Conservation (phyloP, 2,797 vertebrate species). For the Morelia viridis region DNA sequence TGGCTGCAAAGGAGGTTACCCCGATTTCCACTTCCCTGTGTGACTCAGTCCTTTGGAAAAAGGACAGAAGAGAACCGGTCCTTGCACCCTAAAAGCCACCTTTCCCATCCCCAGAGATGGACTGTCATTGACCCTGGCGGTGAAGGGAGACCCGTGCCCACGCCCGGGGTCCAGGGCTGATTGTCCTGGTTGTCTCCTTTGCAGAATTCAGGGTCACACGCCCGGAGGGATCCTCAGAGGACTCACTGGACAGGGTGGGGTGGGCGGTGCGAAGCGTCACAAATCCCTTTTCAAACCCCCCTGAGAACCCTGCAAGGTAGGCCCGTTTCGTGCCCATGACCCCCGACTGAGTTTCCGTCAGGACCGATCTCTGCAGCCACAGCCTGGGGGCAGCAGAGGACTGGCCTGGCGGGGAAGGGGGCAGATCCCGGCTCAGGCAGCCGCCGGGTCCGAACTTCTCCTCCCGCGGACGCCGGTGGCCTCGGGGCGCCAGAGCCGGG, state of each 20-base stretch:
- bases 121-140: neutral
- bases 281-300: neutral
- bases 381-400: neutral
- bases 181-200: neutral
- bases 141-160: neutral
- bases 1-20: neutral
- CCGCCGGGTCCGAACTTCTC: neutral
- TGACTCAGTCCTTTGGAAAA: neutral
- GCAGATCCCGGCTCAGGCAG: neutral
- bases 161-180: neutral
- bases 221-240: too few species aligned
- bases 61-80: rapidly evolving
- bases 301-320: neutral
- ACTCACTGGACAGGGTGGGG: neutral
- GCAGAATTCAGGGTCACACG: neutral
- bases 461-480: neutral
- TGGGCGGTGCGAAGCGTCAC: neutral
- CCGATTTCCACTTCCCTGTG: neutral
- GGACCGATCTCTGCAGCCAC: neutral
- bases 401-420: neutral
- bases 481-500: neutral
- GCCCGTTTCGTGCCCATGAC: neutral
- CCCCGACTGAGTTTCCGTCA: neutral
- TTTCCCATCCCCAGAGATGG: neutral
- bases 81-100: neutral